Conservation (phyloP, 2,888 invertebrate genomes). For the Lithosia quadra region DNA sequence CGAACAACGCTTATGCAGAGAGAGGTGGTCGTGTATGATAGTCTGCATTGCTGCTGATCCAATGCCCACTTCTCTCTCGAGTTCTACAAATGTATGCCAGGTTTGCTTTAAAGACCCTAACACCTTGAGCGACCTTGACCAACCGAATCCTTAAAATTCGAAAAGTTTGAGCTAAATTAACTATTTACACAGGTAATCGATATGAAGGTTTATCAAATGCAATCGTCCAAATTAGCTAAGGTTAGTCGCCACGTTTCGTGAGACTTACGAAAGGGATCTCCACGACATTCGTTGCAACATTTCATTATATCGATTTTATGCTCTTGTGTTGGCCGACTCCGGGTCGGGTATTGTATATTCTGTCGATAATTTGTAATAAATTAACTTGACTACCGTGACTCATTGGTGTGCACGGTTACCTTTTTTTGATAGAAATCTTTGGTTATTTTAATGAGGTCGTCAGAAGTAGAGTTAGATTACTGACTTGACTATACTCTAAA, state of each 20-base stretch:
- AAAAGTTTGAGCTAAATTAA: not conserved
- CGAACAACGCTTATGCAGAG: too few species aligned
- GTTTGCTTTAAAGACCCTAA: too few species aligned
- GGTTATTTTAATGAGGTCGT: not conserved
- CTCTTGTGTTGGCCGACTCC: constrained; percentile 14
- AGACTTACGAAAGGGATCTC: constrained; percentile 17
- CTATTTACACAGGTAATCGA: constrained; percentile 12
- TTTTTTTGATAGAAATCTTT: constrained; percentile 3
- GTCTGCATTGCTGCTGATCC: too few species aligned
- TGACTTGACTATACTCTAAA: too few species aligned
- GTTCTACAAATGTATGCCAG: too few species aligned
- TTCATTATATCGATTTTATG: constrained; percentile 26
- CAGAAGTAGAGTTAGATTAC: too few species aligned
- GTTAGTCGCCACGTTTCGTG: constrained; percentile 17
- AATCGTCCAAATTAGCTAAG: constrained; percentile 20
- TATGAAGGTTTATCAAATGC: constrained; percentile 6
- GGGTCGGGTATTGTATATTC: constrained; percentile 7
- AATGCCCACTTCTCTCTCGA: too few species aligned
- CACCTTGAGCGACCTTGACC: too few species aligned
- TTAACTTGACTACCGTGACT: constrained; percentile 7
- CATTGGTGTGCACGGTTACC: not conserved
- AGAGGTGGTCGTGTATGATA: too few species aligned
- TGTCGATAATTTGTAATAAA: constrained; percentile 11
- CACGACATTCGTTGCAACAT: constrained; percentile 17
- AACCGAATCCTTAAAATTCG: not conserved